Evolutionary conservation across 1,140 invertebrate species (phyloP).

Genomic region (Parapsyche elsis): DNA sequence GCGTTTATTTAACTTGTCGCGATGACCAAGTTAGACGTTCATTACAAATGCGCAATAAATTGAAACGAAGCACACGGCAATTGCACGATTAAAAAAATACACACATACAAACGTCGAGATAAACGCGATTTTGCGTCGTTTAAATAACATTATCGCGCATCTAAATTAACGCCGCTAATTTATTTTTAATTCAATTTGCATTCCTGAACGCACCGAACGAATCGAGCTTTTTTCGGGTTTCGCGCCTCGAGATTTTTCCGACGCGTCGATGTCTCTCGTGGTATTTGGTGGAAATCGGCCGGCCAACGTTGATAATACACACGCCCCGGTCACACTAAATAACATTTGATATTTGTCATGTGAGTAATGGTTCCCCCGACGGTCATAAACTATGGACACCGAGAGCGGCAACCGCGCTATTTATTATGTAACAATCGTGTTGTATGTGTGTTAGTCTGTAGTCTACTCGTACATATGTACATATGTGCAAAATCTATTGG

Average conservation of each 20-base stretch:
- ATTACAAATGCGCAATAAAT: too few species aligned
- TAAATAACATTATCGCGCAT: constrained; percentile 12
- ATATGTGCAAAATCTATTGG: not conserved
- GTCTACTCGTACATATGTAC: not conserved
- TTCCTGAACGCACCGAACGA: not conserved
- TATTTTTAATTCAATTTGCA: constrained; percentile 11
- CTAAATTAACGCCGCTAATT: constrained; percentile 9
- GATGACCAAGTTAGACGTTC: too few species aligned
- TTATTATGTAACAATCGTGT: constrained; percentile 33
- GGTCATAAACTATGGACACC: constrained; percentile 48
- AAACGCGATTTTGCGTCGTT: not conserved
- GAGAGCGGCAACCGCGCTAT: constrained; percentile 25
- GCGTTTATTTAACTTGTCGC: too few species aligned
- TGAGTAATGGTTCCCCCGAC: constrained; percentile 66
- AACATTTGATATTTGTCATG: constrained; percentile 69
- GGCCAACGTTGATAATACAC: constrained; percentile 45
- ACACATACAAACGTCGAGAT: not conserved
- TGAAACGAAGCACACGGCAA: too few species aligned
- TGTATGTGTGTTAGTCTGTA: not conserved
- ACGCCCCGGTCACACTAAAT: constrained; percentile 55
- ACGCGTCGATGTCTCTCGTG: not conserved
- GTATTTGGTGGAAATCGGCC: not conserved
- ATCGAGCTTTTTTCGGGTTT: constrained; percentile 5
- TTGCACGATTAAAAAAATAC: too few species aligned
- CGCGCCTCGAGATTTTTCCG: not conserved